phyloP scores from a whole-genome alignment of 2,113 vertebrate species.

The Istiophorus platypterus region DNA sequence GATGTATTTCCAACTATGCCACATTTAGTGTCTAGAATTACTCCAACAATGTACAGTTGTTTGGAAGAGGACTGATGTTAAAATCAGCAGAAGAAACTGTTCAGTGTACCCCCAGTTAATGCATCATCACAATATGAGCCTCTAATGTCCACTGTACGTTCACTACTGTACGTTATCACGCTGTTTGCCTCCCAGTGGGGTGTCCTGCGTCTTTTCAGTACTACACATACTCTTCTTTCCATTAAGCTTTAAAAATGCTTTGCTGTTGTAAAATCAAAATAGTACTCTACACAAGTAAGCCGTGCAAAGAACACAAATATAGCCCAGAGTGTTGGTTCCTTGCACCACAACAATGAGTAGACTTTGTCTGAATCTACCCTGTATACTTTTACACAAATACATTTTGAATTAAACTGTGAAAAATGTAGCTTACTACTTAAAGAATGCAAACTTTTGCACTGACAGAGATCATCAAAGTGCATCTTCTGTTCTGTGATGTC shows the following conservation, averaged over 20 bases:
- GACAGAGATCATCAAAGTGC: no score
- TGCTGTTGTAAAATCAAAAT: not conserved
- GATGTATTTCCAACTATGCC: not conserved
- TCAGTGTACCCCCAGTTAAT: not conserved
- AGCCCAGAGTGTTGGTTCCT: not conserved
- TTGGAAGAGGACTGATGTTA: not conserved
- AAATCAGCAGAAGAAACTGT: not conserved
- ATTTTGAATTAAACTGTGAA: not conserved
- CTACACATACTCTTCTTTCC: not conserved
- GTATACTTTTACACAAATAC: not conserved
- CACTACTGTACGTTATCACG: no score
- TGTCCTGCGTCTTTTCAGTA: not conserved
- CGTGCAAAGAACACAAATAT: not conserved
- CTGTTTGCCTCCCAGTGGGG: constrained; percentile 13
- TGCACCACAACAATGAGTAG: not conserved
- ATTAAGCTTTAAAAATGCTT: not conserved
- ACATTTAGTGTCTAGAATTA: not conserved
- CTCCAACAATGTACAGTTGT: not conserved
- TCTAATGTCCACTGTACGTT: not conserved
- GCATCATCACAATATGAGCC: constrained; percentile 16
- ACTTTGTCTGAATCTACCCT: not conserved
- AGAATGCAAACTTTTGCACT: not conserved
- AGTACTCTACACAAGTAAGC: not conserved
- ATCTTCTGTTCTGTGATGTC: no score
- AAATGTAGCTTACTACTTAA: not conserved